Percentiles rank a stretch among this genome's conserved stretches.
Conservation (phyloP, 2,888 invertebrate species). For the Phragmatobia fuliginosa region DNA sequence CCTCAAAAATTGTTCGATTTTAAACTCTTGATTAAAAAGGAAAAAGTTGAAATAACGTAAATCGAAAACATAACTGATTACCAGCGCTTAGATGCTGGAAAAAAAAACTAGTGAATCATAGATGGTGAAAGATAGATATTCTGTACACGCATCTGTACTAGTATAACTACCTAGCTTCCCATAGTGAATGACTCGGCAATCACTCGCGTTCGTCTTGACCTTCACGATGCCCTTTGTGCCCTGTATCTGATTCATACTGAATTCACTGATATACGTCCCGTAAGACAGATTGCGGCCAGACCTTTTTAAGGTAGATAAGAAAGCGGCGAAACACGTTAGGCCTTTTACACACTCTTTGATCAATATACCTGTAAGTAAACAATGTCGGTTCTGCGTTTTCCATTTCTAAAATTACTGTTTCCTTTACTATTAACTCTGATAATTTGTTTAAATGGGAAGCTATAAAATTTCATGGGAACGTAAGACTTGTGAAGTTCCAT, state of each 20-base stretch:
- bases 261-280: conserved; percentile 41
- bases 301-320: conserved; percentile 43
- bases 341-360: neutral
- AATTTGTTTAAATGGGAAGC: neutral
- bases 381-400: neutral
- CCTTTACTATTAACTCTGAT: neutral
- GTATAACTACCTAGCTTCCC: conserved; percentile 12
- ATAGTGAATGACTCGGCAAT: conserved; percentile 39
- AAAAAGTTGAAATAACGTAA: no score
- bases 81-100: no score
- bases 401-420: neutral
- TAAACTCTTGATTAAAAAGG: no score
- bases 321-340: conserved; percentile 29
- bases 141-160: conserved; percentile 17
- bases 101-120: no score
- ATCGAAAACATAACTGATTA: no score
- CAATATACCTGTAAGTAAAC: neutral
- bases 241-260: conserved; percentile 40
- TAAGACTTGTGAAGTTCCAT: neutral
- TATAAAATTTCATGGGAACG: neutral
- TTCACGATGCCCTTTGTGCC: conserved; percentile 32
- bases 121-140: no score
- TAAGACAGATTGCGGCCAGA: conserved; percentile 41
- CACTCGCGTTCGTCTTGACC: conserved; percentile 35
- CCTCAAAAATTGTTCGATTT: no score